Evolutionary conservation across 2,888 invertebrate species (phyloP).

Genomic region (Melanargia galathea): DNA sequence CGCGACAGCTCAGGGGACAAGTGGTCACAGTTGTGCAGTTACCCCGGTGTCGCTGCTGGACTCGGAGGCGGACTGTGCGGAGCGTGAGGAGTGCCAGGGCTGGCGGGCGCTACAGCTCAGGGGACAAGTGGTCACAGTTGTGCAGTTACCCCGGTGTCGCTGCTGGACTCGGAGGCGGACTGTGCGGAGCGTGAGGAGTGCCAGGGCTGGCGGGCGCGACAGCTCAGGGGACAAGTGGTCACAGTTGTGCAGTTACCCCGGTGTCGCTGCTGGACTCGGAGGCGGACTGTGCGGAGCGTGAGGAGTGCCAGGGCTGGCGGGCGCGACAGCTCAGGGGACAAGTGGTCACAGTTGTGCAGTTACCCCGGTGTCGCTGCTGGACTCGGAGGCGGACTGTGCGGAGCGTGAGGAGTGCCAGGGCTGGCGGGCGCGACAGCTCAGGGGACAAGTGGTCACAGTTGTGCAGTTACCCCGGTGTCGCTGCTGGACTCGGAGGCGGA

Average conservation of each 20-base stretch:
- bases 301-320: no score
- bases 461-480: slow-evolving; percentile 68
- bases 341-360: slow-evolving; percentile 36
- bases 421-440: neutral
- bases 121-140: neutral
- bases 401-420: slow-evolving; percentile 11
- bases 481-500: slow-evolving; percentile 70
- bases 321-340: neutral
- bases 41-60: slow-evolving; percentile 77
- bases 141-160: slow-evolving; percentile 71
- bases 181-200: slow-evolving; percentile 27
- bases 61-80: slow-evolving; percentile 55
- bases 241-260: slow-evolving; percentile 56
- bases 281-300: slow-evolving; percentile 42
- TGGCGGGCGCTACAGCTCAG: neutral
- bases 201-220: no score
- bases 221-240: neutral
- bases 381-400: slow-evolving; percentile 57
- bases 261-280: slow-evolving; percentile 76
- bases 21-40: slow-evolving; percentile 36
- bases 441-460: neutral
- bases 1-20: neutral
- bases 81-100: slow-evolving; percentile 11
- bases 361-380: slow-evolving; percentile 76
- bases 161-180: slow-evolving; percentile 68